Percentiles rank a stretch among this genome's conserved stretches.
Evolutionary conservation across 1,140 invertebrate species (phyloP).

Genomic region (Psilanteris sp.): DNA sequence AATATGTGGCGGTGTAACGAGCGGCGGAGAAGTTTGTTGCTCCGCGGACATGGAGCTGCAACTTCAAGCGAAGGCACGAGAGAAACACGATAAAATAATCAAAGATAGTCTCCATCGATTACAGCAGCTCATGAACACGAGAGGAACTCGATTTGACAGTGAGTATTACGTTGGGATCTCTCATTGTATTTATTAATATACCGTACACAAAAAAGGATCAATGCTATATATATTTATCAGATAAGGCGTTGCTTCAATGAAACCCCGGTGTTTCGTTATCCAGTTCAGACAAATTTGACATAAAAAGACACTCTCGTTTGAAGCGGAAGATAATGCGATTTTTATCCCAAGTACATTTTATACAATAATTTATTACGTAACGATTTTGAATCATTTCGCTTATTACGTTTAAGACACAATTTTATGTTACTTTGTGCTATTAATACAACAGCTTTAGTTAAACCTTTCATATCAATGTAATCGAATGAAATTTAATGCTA

Average conservation of each 20-base stretch:
- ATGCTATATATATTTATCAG: not conserved
- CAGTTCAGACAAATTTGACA: no score
- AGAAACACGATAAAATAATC: slow-evolving; percentile 77
- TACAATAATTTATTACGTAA: no score
- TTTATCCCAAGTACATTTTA: no score
- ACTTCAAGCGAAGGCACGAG: slow-evolving; percentile 74
- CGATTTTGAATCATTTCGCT: no score
- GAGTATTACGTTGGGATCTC: slow-evolving; percentile 60
- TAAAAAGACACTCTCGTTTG: no score
- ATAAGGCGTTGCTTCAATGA: slow-evolving; percentile 1
- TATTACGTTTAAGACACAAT: no score
- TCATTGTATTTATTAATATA: slow-evolving; percentile 30
- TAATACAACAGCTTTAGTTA: no score
- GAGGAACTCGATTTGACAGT: slow-evolving; percentile 76
- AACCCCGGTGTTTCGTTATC: no score
- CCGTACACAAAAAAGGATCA: not conserved
- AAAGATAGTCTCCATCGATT: slow-evolving; percentile 75
- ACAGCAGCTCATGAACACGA: slow-evolving; percentile 72
- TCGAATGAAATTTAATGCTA: no score
- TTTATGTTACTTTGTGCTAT: no score
- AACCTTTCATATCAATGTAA: no score
- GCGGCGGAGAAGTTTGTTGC: slow-evolving; percentile 77
- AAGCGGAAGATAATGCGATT: no score
- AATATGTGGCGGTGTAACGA: slow-evolving; percentile 76
- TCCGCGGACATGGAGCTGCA: slow-evolving; percentile 77